These are phyloP conservation scores for Harpegnathos saltator DNA, from an alignment of 1,140 invertebrate species.

Conservation along the genomic window DNA sequence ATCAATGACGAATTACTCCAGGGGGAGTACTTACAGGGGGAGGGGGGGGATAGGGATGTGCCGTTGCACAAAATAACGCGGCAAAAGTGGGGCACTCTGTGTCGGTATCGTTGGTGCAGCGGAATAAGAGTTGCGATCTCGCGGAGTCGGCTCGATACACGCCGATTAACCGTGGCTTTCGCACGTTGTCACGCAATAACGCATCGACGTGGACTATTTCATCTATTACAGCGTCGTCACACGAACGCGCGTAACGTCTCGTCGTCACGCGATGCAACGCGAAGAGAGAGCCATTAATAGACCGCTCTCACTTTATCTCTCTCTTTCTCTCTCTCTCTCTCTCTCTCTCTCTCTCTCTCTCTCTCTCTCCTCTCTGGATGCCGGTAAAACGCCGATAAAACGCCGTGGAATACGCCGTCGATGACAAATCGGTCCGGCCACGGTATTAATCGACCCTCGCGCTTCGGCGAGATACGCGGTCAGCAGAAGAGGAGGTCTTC, in stretches of 20 bases:
- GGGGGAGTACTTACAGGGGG: no score
- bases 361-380: not conserved
- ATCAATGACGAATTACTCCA: no score
- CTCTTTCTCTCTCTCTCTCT: not conserved
- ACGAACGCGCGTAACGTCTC: not conserved
- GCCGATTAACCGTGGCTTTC: constrained; percentile 19
- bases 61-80: no score
- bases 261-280: not conserved
- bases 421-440: constrained; percentile 30
- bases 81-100: no score
- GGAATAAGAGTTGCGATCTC: not conserved
- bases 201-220: constrained; percentile 35
- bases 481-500: not conserved
- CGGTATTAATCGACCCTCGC: no score
- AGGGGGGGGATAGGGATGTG: no score
- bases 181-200: constrained; percentile 44
- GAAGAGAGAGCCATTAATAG: not conserved
- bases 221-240: constrained; percentile 10
- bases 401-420: not conserved
- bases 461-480: no score
- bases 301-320: not conserved
- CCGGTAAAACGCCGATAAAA: not conserved
- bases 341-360: not conserved
- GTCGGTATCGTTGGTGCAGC: not conserved
- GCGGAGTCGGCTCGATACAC: not conserved